These are phyloP conservation scores for Lagopus muta DNA, from an alignment of 2,113 vertebrate species.

Conservation along the genomic window DNA sequence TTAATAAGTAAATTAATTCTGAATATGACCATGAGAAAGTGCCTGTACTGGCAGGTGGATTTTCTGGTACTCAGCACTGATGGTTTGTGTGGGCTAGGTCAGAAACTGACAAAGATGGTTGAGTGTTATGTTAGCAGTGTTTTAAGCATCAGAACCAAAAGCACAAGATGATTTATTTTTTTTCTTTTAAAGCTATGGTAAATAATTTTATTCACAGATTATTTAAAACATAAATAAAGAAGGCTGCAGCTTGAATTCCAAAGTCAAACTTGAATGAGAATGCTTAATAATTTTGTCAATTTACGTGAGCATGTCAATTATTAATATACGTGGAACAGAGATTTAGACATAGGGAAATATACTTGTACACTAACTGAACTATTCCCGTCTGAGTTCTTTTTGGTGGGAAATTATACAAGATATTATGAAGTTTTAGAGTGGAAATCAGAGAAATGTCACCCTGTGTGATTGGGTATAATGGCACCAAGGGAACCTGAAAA, in stretches of 20 bases:
- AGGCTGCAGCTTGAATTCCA: neutral
- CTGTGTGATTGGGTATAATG: neutral
- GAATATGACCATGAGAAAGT: neutral
- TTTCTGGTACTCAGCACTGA: neutral
- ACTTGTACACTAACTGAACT: constrained; percentile 25
- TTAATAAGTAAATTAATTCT: neutral
- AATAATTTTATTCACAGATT: constrained; percentile 38
- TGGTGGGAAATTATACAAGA: constrained; percentile 20
- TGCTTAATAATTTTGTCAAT: constrained; percentile 44
- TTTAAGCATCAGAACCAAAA: neutral
- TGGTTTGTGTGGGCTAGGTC: neutral
- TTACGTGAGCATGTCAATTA: constrained; percentile 12
- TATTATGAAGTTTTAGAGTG: constrained; percentile 14
- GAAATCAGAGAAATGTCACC: constrained; percentile 49
- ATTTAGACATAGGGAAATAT: constrained; percentile 31
- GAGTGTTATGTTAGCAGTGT: neutral
- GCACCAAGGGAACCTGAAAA: neutral
- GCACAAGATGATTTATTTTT: neutral
- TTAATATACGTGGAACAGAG: constrained; percentile 14
- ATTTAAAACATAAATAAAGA: constrained; percentile 29
- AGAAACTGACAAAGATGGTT: neutral
- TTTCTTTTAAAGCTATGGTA: neutral
- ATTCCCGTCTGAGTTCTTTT: constrained; percentile 37
- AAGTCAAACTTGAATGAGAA: constrained; percentile 1
- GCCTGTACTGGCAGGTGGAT: neutral